Base-by-base conservation (phyloP, 2,888 invertebrate species). In the Keiferia lycopersicella region DNA sequence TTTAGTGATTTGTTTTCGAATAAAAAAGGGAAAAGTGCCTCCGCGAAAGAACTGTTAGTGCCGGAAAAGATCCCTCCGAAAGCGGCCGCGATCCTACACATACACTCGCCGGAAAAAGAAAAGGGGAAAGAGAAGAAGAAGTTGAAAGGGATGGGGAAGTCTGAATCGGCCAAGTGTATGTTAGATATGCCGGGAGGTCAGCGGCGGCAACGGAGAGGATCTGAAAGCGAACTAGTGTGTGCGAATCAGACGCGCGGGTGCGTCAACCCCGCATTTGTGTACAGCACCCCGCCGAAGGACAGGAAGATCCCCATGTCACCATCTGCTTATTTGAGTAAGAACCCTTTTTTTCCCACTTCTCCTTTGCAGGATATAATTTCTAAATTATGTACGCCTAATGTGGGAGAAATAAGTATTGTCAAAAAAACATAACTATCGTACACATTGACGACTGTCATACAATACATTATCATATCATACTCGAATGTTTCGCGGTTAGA, bases 51-150 rank as follows among this genome's bases (percentile, higher is more conserved):
- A 66, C 68, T 91, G 20, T 66, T 87, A 48, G 78, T 89, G 57
- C 94, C 94, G 0, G 86, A 91, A 41, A 86, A 86, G 67, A 92
- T 94, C 67, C 93, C 94, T 8, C 93, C 94, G 0, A 94, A 94
- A 80, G 94, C 94, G 0, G 94, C 94, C 0, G 93, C 93, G 2
- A 76, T 94, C 38, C 75, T 94, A 57, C 93, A 94, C 67, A 93
- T 94, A 66, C 92, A 93, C 66, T 87, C 90, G 22, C 88, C 90
- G 22, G 83, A 81, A 59, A 82, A 72, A 34, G 58, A 59, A 7
- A 38, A 38, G 64, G 82, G 81, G 11, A 88, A 84, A 66, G 77
- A 75, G 65, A 88, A 86, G 78, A 89, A 84, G 69, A 88, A 84
- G 65, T 76, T 87, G 67, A 90, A 86, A 67, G 82, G 76, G 26